Base-by-base conservation (phyloP, 2,888 invertebrate genomes). In the Alentia gelatinosa region DNA sequence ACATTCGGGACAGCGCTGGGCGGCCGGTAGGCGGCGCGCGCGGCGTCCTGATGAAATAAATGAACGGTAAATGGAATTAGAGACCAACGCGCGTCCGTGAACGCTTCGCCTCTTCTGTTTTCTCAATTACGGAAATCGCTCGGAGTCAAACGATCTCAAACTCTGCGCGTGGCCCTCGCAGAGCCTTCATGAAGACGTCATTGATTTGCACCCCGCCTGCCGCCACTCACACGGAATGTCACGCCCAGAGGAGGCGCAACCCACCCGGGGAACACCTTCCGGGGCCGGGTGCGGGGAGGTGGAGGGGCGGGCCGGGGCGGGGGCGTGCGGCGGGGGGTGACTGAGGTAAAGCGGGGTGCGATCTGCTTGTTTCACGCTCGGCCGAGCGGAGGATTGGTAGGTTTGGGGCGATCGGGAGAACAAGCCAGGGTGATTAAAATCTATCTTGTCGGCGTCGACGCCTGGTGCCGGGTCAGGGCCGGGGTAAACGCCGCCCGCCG, bases 61-160 rank as follows among this genome's bases (percentile, higher is more conserved):
- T 47, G 86, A 86, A 42, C 50, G 86, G 86, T 50, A 86, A 86
- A 86, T 86, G 50, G 86, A 86, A 86, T 50, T 86, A 86, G 86
- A 47, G 86, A 26, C 47, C 86, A 47, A 47, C 35, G 30, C 12
- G 86, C 86, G 86, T 30, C 83, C 83, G 40, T 83, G 83, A 68
- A 83, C 83, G 83, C 37, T 40, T 83, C 83, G 39, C 83, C 86
- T 30, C 86, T 47, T 86, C 86, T 86, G 86, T 86, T 86, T 50
- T 79, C 86, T 50, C 86, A 47, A 50, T 50, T 86, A 42, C 50
- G 50, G 86, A 86, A 47, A 86, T 86, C 42, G 79, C 42, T 86
- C 86, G n/a, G 84, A 86, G 86, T 42, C 47, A 86, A 86, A 47
- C 86, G 86, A 47, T 86, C 86, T 79, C 37, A 35, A 35, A 35